Conservation (phyloP, 35 echinoderm and acorn worm genomes). For the Ophioderma brevispina region DNA sequence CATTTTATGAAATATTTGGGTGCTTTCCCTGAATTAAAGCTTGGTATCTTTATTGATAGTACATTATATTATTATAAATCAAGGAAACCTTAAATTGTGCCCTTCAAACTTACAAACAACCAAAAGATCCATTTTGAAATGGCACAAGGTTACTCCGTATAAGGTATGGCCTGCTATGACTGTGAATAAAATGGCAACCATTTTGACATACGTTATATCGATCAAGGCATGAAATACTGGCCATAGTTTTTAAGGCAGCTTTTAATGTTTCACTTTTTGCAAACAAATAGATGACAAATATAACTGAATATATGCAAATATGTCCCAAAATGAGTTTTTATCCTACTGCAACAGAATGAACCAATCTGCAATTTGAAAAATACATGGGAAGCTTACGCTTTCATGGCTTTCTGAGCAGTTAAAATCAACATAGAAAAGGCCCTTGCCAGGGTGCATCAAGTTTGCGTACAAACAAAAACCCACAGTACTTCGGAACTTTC, state of each 20-base stretch:
- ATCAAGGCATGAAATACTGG: conserved; percentile 67
- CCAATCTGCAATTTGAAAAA: not conserved
- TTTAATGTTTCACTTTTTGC: conserved; percentile 35
- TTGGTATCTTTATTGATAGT: not conserved
- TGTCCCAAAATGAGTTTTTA: too few relatives aligned
- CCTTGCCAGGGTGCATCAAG: not conserved
- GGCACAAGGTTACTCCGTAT: conserved; percentile 24
- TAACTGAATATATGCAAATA: conserved; percentile 21
- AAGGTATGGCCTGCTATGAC: not conserved
- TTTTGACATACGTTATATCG: conserved; percentile 53
- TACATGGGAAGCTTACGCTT: not conserved
- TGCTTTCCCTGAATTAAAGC: not conserved
- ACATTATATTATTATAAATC: not conserved
- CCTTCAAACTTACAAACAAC: conserved; percentile 42
- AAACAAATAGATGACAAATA: conserved; percentile 27
- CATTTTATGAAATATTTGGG: not conserved
- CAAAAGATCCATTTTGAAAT: conserved; percentile 67
- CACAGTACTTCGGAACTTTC: not conserved
- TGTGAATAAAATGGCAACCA: conserved; percentile 57
- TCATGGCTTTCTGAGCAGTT: not conserved
- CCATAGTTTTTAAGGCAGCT: conserved; percentile 56
- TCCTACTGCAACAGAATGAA: too few relatives aligned
- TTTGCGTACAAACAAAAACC: not conserved
- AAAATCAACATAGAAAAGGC: not conserved
- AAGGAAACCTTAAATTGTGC: not conserved